Percentiles rank a stretch among this genome's conserved stretches.
phyloP scores from a whole-genome alignment of 2,113 vertebrate species.

The Gnathochromis pfefferi region DNA sequence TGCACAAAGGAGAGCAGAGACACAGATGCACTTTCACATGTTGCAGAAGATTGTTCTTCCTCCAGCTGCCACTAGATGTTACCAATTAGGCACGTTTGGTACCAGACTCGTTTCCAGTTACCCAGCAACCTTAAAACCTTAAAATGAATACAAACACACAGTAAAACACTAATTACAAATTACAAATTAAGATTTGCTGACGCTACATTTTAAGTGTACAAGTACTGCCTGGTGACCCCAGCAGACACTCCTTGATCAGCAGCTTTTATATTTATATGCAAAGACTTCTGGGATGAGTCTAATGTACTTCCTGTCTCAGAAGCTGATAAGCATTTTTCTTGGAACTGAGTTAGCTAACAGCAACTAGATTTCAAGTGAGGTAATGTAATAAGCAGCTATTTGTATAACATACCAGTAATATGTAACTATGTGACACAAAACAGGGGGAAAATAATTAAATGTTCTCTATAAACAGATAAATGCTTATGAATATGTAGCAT shows the following conservation, averaged over 20 bases:
- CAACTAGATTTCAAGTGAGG: background rate
- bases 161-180: background rate
- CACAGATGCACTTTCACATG: background rate
- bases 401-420: background rate
- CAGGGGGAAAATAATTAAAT: background rate
- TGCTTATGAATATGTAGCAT: background rate
- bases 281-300: background rate
- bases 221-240: fast-evolving
- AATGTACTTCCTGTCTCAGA: background rate
- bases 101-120: background rate
- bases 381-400: background rate
- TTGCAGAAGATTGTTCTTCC: background rate
- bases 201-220: fast-evolving
- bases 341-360: background rate
- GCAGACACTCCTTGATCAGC: background rate
- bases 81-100: background rate
- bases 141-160: background rate
- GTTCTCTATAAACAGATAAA: background rate
- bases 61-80: background rate
- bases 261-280: background rate
- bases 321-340: background rate
- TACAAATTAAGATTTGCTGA: background rate
- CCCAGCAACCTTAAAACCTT: background rate
- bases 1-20: background rate
- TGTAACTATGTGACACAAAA: background rate